These are phyloP conservation scores for Opisthograptis luteolata DNA, from an alignment of 2,888 invertebrate genomes.

Conservation along the genomic window DNA sequence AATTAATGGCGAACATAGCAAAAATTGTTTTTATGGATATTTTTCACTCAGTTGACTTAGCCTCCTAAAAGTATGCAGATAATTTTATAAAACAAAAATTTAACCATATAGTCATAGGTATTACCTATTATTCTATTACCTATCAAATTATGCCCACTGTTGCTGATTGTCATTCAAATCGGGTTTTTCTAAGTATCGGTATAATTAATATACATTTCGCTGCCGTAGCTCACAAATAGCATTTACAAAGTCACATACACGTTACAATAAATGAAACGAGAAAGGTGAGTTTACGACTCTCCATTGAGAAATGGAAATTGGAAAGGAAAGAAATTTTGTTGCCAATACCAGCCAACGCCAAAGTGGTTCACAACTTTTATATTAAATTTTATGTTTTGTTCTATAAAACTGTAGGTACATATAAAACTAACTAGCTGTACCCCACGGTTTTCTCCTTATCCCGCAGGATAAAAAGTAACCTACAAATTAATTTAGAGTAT, in stretches of 20 bases:
- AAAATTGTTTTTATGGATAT: constrained; percentile 1
- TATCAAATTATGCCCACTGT: too few relatives aligned
- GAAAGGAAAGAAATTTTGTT: constrained; percentile 6
- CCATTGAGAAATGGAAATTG: constrained; percentile 16
- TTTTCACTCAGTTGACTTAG: not conserved
- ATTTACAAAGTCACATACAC: constrained; percentile 1
- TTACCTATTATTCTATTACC: too few relatives aligned
- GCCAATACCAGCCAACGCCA: not conserved
- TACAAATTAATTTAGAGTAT: too few relatives aligned
- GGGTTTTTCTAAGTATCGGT: too few relatives aligned
- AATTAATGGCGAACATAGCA: constrained; percentile 14
- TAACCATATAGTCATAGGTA: too few relatives aligned
- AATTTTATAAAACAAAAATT: too few relatives aligned
- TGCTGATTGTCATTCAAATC: too few relatives aligned
- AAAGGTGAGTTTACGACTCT: constrained; percentile 15
- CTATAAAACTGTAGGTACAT: not conserved
- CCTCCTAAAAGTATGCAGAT: not conserved
- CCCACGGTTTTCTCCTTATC: not conserved
- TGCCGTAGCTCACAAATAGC: not conserved
- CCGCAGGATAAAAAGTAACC: not conserved
- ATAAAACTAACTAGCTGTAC: not conserved
- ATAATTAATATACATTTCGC: not conserved
- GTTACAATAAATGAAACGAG: constrained; percentile 11
- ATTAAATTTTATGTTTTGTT: constrained; percentile 8
- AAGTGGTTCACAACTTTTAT: constrained; percentile 4